phyloP scores from a whole-genome alignment of 1,140 invertebrate genomes.

The Nephila pilipes region DNA sequence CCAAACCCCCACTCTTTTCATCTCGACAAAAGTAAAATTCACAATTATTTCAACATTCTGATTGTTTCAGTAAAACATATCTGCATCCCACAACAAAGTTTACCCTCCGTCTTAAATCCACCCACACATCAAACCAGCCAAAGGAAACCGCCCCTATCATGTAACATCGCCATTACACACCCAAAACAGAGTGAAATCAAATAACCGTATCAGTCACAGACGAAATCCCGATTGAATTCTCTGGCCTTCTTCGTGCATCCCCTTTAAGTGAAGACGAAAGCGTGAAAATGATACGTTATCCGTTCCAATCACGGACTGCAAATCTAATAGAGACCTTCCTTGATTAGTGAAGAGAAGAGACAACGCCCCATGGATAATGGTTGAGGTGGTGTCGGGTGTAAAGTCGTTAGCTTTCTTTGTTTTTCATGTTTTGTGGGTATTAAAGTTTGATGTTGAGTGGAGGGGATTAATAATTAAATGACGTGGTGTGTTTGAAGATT shows the following conservation, averaged over 20 bases:
- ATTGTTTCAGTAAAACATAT: neutral
- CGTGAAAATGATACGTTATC: constrained; percentile 20
- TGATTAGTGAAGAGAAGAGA: neutral
- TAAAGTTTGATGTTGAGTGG: no score
- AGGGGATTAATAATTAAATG: no score
- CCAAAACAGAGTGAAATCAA: neutral
- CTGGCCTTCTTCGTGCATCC: no score
- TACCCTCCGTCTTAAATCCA: neutral
- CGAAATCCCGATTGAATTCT: neutral
- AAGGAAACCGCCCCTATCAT: neutral
- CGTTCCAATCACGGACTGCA: neutral
- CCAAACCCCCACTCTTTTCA: neutral
- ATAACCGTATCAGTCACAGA: neutral
- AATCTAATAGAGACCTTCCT: constrained; percentile 22
- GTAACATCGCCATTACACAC: neutral
- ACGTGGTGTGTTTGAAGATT: no score
- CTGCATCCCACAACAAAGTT: neutral
- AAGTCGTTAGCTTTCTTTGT: neutral
- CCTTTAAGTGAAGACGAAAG: constrained; percentile 2
- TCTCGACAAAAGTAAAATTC: neutral
- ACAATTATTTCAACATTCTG: no score
- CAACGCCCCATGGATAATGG: neutral
- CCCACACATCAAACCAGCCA: neutral
- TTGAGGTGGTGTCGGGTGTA: neutral
- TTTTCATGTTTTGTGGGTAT: neutral